Evolutionary conservation across 2,888 invertebrate genomes (phyloP), one percentile per base, ranked within the genome.

Genomic region (Himalopsyche tibetana): DNA sequence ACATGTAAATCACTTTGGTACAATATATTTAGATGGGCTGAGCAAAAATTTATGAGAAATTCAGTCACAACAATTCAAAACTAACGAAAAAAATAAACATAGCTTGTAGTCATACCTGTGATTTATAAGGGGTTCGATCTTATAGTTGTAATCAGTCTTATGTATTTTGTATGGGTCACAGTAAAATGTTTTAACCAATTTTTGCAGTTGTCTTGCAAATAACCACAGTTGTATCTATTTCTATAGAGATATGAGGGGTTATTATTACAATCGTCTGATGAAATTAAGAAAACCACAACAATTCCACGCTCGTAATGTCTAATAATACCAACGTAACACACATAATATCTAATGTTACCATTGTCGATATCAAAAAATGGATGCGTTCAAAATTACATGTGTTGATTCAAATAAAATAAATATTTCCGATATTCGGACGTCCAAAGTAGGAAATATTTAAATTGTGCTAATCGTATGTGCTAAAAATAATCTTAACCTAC

Each of bases 301-400:
- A 63, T 19, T 63, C 19, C 63, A 63, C 63, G 63, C 63, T 63
- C 63, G 19, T 63, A 63, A 63, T 63, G 63, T 63, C 63, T 63
- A 19, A n/a, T 63, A 5, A 51, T 51, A 51, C 51, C 51, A 51
- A 51, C 51, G 51, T 51, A 51, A 15, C 36, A 4, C 74, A 74
- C 38, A 74, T 4, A 15, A 38, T 4, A 38, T 74, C 38, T 4
- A 74, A 17, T 74, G 28, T 38, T 74, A 38, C 28, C 28, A 15
- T n/a, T 74, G 28, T 15, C 15, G 19, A 3, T 2, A 11, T 9
- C 6, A 45, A 45, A 8, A 51, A 51, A 15, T 51, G 15, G 51
- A 51, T 15, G 15, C 12, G 51, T 5, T 51, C 12, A 15, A 15
- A 51, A 51, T 51, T 15, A 3, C 2, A 51, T 15, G 0, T 45